Conservation (phyloP, 2,888 invertebrate genomes). For the Leptinotarsa juncta region DNA sequence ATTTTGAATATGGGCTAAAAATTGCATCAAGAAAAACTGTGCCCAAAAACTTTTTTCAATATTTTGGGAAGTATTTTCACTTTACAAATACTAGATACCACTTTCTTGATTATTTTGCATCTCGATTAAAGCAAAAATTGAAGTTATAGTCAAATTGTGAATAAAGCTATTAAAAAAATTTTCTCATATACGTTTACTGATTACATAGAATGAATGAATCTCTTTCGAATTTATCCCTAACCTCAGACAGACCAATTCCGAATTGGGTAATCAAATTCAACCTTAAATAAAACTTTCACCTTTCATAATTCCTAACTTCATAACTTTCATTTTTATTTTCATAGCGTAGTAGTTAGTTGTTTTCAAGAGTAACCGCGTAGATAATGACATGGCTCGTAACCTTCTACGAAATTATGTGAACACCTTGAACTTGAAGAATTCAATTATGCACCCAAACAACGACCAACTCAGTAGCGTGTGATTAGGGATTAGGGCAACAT, state of each 20-base stretch:
- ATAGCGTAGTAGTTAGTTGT: constrained; percentile 33
- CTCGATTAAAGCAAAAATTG: too few relatives aligned
- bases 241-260: constrained; percentile 19
- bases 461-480: constrained; percentile 17
- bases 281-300: constrained; percentile 48
- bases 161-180: too few relatives aligned
- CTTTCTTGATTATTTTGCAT: too few relatives aligned
- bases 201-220: neutral
- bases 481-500: constrained; percentile 3
- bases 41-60: too few relatives aligned
- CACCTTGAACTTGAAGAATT: constrained; percentile 47
- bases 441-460: constrained; percentile 10
- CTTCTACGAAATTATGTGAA: constrained; percentile 43
- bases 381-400: constrained; percentile 29
- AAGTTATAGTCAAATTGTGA: too few relatives aligned
- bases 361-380: constrained; percentile 23
- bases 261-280: constrained; percentile 39
- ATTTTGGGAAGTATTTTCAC: too few relatives aligned
- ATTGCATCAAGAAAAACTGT: too few relatives aligned
- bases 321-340: constrained; percentile 48
- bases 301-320: constrained; percentile 41
- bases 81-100: too few relatives aligned
- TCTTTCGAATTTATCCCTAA: constrained; percentile 14
- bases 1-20: too few relatives aligned
- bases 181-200: too few relatives aligned